Evolutionary conservation across 2,888 invertebrate species (phyloP).

Genomic region (Entomobrya multifasciata): DNA sequence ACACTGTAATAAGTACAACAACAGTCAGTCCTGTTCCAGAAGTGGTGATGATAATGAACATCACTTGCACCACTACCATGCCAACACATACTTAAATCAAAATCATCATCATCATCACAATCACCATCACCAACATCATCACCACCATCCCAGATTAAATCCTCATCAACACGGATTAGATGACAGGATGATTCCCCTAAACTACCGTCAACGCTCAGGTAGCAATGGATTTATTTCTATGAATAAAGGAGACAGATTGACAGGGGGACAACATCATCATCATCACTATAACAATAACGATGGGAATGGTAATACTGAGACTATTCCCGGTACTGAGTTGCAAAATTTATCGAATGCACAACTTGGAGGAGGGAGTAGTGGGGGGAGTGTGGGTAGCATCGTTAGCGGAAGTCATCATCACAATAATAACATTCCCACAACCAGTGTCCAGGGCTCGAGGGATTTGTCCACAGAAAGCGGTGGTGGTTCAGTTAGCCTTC

Average conservation of each 20-base stretch:
- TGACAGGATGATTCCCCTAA: conserved; percentile 34
- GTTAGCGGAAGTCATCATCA: conserved; percentile 21
- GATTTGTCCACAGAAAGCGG: background rate
- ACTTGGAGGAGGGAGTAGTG: background rate
- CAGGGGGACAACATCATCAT: conserved; percentile 2
- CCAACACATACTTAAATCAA: conserved; percentile 26
- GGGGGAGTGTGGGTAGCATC: background rate
- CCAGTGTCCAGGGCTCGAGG: background rate
- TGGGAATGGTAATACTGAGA: conserved; percentile 39
- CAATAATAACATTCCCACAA: conserved; percentile 2
- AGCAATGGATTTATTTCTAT: background rate
- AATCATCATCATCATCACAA: conserved; percentile 21
- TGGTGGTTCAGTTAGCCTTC: background rate
- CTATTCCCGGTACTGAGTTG: background rate
- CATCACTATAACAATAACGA: conserved; percentile 50
- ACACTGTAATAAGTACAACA: conserved; percentile 79
- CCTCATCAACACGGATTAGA: conserved; percentile 52
- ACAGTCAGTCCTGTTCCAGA: conserved; percentile 84
- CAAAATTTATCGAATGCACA: background rate
- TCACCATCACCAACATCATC: conserved; percentile 39
- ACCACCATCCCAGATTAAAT: conserved; percentile 67
- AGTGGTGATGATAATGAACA: conserved; percentile 80
- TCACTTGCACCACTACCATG: conserved; percentile 36
- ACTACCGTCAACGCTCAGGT: background rate
- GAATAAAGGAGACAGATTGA: background rate